These are phyloP conservation scores for Caerostris darwini DNA, from an alignment of 1,140 invertebrate species.

Conservation along the genomic window DNA sequence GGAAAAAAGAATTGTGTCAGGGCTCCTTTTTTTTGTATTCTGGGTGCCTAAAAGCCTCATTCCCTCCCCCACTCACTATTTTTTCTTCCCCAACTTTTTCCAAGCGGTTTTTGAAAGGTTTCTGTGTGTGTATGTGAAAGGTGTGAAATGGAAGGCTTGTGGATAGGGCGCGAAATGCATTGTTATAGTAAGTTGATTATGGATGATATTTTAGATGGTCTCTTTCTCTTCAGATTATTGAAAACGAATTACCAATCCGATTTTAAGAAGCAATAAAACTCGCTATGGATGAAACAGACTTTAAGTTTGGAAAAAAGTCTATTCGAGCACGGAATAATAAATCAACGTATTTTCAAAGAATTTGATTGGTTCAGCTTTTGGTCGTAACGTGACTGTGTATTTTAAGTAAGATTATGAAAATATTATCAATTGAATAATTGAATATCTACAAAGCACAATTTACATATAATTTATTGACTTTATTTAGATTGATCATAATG, in stretches of 20 bases:
- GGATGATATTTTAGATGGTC: conserved; percentile 9
- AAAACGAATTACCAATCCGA: not conserved
- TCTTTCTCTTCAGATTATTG: conserved; percentile 26
- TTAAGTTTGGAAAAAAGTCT: not conserved
- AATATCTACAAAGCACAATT: too few relatives aligned
- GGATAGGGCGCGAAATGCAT: not conserved
- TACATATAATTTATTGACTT: too few relatives aligned
- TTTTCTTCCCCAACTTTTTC: not conserved
- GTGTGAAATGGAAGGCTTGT: conserved; percentile 6
- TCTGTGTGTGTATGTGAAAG: not conserved
- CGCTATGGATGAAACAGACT: not conserved
- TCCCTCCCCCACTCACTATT: too few relatives aligned
- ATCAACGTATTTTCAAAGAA: not conserved
- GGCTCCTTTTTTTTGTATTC: conserved; percentile 23
- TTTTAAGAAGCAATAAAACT: conserved; percentile 17
- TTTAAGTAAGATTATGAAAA: too few relatives aligned
- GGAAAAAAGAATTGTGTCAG: conserved; percentile 69
- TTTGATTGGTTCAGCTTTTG: not conserved
- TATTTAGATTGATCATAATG: too few relatives aligned
- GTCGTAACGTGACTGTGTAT: too few relatives aligned
- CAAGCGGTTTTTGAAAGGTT: conserved; percentile 47
- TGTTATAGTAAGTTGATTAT: conserved; percentile 40
- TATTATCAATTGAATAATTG: too few relatives aligned
- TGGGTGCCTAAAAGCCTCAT: conserved; percentile 20
- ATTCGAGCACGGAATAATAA: not conserved